Percentiles rank a stretch among this genome's conserved stretches.
Conservation (phyloP, 64 coral and sea anemone genomes). For the Stichodactyla mertensii region DNA sequence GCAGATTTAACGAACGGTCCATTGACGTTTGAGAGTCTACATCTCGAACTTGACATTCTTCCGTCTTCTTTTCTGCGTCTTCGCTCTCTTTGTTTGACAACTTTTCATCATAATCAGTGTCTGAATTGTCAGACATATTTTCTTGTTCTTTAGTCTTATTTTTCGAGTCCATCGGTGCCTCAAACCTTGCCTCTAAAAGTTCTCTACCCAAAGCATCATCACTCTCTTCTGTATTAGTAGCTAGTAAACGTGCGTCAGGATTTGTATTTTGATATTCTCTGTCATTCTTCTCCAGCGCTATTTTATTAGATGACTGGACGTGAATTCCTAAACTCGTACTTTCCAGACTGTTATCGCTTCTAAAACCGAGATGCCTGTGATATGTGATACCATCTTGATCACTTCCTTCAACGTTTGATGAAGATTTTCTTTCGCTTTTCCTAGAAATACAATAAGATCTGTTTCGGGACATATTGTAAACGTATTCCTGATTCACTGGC, state of each 20-base stretch:
- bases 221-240: not conserved
- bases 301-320: not conserved
- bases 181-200: not conserved
- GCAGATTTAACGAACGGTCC: not conserved
- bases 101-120: not conserved
- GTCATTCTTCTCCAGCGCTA: not conserved
- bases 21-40: not conserved
- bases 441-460: not conserved
- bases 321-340: not conserved
- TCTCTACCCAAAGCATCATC: not conserved
- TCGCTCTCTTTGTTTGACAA: not conserved
- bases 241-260: not conserved
- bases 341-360: not conserved
- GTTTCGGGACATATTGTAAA: not conserved
- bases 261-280: not conserved
- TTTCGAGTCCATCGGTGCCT: not conserved
- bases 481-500: not conserved
- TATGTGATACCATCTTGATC: not conserved
- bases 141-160: not conserved
- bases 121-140: not conserved
- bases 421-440: not conserved
- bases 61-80: not conserved
- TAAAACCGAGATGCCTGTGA: not conserved
- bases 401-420: not conserved
- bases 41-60: not conserved